Base-by-base conservation (phyloP, 2,888 invertebrate species). In the Sialis lutaria region DNA sequence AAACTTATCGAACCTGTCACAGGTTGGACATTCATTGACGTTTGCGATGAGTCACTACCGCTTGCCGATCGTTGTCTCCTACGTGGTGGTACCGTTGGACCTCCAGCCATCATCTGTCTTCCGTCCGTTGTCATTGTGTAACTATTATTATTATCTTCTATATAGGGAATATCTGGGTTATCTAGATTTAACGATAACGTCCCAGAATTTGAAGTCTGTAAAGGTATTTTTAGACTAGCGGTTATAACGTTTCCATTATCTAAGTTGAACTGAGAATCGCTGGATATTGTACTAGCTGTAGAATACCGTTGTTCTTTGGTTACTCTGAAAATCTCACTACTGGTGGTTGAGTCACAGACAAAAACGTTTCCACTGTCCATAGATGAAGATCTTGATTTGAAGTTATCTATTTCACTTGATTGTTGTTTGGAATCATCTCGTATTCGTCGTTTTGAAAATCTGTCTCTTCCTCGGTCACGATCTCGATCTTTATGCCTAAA, bases 171-270 rank as follows among this genome's bases (percentile, higher is more conserved):
- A 68, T 79, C 78, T 50, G 69, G 62, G 55, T 76, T 72, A 56
- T 77, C 76, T 53, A 73, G 64, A 55, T 69, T 73, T 52, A 77
- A 68, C 42, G 69, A 67, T 53, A 70, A 65, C 51, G 67, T 65
- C 35, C 66, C 64, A 32, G 45, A 45, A 49, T 64, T 63, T 48
- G 45, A 52, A 44, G 48, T 51, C 55, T 64, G 64, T 9, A 65
- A 61, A 52, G 86, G 84, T 67, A 88, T 84, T 58, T 83, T 84
- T 35, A 88, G 71, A 52, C 83, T 85, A 1, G 86, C 88, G 1
- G 83, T 85, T 55, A 88, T 82, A 48, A 83, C 75, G 53, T 76
- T 76, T 55, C 65, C 65, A 58, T 74, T 71, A 58, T 74, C 63
- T 41, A 61, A 51, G 65, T 64, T 74, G 59, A 71, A 68, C 60